phyloP scores from a whole-genome alignment of 2,888 invertebrate species.

The Tipula unca region DNA sequence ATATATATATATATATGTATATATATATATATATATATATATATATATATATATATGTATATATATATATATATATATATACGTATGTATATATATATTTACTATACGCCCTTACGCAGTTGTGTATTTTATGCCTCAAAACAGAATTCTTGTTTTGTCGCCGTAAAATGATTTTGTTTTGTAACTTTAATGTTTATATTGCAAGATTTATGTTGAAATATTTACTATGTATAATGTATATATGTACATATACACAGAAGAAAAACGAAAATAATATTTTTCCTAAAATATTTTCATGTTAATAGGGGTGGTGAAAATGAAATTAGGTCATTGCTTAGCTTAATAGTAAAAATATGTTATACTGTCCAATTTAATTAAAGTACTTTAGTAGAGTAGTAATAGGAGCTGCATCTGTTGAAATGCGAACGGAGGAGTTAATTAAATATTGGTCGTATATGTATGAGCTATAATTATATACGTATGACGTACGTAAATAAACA shows the following conservation, averaged over 20 bases:
- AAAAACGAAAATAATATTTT: not conserved
- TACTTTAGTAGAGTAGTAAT: not conserved
- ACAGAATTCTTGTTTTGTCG: not conserved
- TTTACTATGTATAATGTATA: too few species aligned
- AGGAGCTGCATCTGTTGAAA: not conserved
- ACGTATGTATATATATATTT: too few species aligned
- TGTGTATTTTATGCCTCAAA: not conserved
- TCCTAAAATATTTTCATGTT: not conserved
- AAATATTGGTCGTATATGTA: too few species aligned
- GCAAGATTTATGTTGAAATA: not conserved
- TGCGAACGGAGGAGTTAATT: not conserved
- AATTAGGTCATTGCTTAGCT: not conserved
- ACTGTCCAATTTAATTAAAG: not conserved
- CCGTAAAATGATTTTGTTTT: not conserved
- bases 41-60: too few species aligned
- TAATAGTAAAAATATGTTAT: not conserved
- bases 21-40: too few species aligned
- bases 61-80: too few species aligned
- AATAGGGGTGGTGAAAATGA: not conserved
- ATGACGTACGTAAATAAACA: too few species aligned
- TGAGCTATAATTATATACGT: too few species aligned
- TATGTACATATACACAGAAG: too few species aligned
- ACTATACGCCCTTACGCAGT: too few species aligned
- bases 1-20: too few species aligned
- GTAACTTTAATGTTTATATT: not conserved